A percentile compares a stretch with the other conserved stretches of the same genome.
Evolutionary conservation across 2,113 vertebrate genomes (phyloP).

Genomic region (Vulpes lagopus): DNA sequence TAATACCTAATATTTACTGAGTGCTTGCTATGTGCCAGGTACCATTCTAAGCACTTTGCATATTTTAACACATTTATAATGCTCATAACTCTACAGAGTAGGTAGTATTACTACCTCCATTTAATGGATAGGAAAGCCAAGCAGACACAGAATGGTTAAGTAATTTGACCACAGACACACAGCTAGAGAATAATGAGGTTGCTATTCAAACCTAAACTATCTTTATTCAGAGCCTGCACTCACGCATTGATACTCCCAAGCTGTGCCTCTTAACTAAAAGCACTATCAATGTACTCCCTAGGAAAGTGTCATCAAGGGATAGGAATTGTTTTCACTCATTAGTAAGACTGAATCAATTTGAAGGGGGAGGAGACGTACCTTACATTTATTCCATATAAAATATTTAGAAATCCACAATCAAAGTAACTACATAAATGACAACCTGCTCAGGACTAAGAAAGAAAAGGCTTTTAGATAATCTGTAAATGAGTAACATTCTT

Average conservation of each 20-base stretch:
- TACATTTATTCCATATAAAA: neutral
- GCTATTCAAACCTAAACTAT: neutral
- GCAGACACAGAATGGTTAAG: neutral
- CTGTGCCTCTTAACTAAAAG: neutral
- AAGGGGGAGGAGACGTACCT: neutral
- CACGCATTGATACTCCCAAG: no score
- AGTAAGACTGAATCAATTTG: neutral
- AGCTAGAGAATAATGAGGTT: neutral
- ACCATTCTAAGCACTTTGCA: neutral
- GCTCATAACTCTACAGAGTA: neutral
- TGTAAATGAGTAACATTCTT: neutral
- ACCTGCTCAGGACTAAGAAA: neutral
- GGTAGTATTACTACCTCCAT: no score
- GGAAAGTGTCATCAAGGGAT: neutral
- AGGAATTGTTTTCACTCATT: neutral
- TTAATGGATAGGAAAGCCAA: neutral
- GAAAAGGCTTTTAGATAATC: neutral
- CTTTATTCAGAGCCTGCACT: neutral
- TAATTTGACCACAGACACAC: neutral
- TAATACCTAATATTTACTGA: neutral
- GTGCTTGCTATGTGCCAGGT: no score
- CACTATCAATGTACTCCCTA: accelerated
- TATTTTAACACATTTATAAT: neutral
- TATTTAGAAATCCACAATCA: neutral
- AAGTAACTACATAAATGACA: neutral